Base-by-base conservation (phyloP, 2,888 invertebrate genomes). In the Tinea trinotella region DNA sequence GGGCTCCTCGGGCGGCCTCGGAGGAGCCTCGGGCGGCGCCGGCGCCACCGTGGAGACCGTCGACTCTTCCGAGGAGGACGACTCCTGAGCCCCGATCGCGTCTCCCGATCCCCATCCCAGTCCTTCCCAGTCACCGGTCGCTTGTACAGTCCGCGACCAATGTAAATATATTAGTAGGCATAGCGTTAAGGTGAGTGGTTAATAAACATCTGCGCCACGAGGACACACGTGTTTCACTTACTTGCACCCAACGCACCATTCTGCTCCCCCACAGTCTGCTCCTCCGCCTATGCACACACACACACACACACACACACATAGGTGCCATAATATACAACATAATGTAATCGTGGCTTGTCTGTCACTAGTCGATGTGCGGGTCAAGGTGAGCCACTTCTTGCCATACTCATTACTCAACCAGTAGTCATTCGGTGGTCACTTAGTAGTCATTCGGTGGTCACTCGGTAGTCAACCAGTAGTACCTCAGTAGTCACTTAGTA, bases 51-150 rank as follows among this genome's bases (percentile, higher is more conserved):
- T 82, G 54, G 84, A 85, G 63, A 83, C 83, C 56, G 62, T 83
- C 60, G 84, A 84, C 68, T 81, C 81, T 59, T 71, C 71, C 34
- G 85, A 86, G 61, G 85, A 85, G 64, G 82, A 84, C 59, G 80
- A 82, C 61, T 71, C 79, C 62, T 83, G 72, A 80, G 49, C 54
- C 52, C 56, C 54, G 55, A 34, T 58, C 40, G 57, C 55, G 55
- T 52, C 55, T 55, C 53, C 15, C 18, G 20, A 36, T 53, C 40
- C 56, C 10, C 54, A 40, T 48, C 44, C 19, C 15, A 56, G 56
- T 55, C 19, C 10, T 6, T 15, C 18, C 34, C 54, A 18, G 13
- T 40, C 19, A 17, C 55, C 49, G 59, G 60, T 66, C 70, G 67
- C 65, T 61, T 77, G 78, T 76, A 78, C 79, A 76, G 77, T 71